Evolutionary conservation across 2,888 invertebrate genomes (phyloP).

Genomic region (Theretra japonica): DNA sequence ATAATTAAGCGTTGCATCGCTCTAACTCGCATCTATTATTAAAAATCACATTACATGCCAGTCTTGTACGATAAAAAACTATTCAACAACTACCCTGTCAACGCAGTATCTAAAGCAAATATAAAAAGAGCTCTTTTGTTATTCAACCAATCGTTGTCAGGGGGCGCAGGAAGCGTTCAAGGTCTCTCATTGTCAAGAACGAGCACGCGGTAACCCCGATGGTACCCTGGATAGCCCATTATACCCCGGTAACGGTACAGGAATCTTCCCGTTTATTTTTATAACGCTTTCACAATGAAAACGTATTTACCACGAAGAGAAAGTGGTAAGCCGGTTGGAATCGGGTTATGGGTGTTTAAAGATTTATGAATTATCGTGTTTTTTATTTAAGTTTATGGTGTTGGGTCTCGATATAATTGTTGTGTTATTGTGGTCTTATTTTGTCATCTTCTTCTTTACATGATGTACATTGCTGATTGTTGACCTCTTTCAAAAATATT

Average conservation of each 20-base stretch:
- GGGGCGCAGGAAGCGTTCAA: constrained; percentile 30
- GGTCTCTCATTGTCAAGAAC: constrained; percentile 26
- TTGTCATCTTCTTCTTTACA: too few species aligned
- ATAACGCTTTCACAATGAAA: constrained; percentile 6
- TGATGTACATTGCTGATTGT: too few species aligned
- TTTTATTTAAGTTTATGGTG: too few species aligned
- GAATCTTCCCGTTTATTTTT: constrained; percentile 32
- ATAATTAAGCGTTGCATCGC: too few species aligned
- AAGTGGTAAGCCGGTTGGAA: not conserved
- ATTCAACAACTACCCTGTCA: not conserved
- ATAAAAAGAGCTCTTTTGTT: not conserved
- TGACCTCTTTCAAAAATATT: too few species aligned
- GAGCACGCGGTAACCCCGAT: constrained; percentile 7
- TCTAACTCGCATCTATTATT: too few species aligned
- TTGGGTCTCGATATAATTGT: too few species aligned
- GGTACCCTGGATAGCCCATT: constrained; percentile 21
- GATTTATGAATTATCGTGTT: not conserved
- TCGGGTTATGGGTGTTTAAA: not conserved
- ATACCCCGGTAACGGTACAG: constrained; percentile 4
- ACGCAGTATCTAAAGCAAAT: not conserved
- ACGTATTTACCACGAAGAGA: not conserved
- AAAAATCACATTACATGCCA: too few species aligned
- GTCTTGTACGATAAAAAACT: too few species aligned
- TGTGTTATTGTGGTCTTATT: too few species aligned
- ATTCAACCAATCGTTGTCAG: constrained; percentile 2